These are phyloP conservation scores for Cyanoramphus novaezelandiae DNA, from an alignment of 2,113 vertebrate species.

Conservation along the genomic window DNA sequence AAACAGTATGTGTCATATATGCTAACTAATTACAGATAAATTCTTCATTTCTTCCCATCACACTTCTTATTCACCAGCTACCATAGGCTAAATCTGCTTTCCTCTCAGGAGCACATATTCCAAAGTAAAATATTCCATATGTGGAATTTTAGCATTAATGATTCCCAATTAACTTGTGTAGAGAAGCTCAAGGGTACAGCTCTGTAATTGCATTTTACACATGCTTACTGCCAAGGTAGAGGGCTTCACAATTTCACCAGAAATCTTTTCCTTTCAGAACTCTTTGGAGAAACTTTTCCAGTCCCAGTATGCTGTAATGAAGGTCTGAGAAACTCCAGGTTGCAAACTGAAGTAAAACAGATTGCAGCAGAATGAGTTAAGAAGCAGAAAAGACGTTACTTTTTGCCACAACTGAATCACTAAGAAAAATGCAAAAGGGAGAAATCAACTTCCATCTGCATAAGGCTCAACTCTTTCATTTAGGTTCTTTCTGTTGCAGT, in stretches of 20 bases:
- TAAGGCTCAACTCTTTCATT: slow-evolving; percentile 44
- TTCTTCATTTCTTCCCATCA: neutral
- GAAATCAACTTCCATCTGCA: neutral
- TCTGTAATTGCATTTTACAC: neutral
- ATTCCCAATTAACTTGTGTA: neutral
- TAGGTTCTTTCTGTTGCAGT: slow-evolving; percentile 62
- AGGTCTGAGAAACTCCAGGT: neutral
- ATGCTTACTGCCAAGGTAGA: neutral
- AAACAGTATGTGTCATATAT: neutral
- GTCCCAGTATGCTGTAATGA: neutral
- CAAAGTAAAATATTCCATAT: neutral
- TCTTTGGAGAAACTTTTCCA: neutral
- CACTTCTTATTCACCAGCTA: neutral
- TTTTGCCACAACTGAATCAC: neutral
- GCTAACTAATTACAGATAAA: neutral
- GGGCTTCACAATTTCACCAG: neutral
- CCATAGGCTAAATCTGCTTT: neutral
- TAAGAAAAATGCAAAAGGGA: neutral
- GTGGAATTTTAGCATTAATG: neutral
- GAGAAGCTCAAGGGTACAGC: neutral
- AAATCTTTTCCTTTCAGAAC: neutral
- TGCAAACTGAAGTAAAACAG: neutral
- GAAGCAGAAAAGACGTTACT: neutral
- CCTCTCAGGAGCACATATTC: neutral
- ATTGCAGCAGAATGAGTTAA: neutral